phyloP scores from a whole-genome alignment of 2,113 vertebrate genomes.

The Bubo scandiacus region DNA sequence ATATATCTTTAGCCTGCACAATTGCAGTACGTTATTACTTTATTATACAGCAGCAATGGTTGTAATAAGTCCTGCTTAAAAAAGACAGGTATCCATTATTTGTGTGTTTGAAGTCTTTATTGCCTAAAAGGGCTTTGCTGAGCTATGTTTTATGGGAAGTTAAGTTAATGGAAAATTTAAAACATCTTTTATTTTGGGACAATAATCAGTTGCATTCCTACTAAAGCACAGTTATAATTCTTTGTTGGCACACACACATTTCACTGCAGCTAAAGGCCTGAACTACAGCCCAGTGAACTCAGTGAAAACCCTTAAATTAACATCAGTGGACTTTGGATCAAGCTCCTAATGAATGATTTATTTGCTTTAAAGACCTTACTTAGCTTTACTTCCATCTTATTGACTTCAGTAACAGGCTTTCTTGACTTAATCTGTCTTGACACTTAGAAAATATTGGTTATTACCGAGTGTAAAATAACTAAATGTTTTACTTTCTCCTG shows the following conservation, averaged over 20 bases:
- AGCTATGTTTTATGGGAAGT: conserved; percentile 19
- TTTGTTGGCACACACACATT: background rate
- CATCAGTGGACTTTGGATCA: background rate
- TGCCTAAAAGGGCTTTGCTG: background rate
- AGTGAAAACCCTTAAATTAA: conserved; percentile 3
- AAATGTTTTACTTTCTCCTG: background rate
- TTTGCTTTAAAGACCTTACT: background rate
- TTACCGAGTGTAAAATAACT: background rate
- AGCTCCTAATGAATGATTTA: conserved; percentile 10
- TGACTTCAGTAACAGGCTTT: conserved; percentile 4
- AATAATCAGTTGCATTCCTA: background rate
- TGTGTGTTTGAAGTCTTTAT: background rate
- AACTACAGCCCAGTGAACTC: background rate
- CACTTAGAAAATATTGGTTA: background rate
- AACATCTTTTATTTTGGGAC: conserved; percentile 1
- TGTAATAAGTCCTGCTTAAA: background rate
- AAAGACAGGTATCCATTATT: background rate
- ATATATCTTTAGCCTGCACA: background rate
- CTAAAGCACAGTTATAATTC: background rate
- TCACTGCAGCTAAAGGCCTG: background rate
- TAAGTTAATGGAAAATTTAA: conserved; percentile 1
- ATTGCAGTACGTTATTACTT: background rate
- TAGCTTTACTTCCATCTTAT: background rate
- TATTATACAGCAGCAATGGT: background rate
- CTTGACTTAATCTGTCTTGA: background rate